Percentiles rank a stretch among this genome's conserved stretches.
These are phyloP conservation scores for Guaruba guarouba DNA, from an alignment of 2,113 vertebrate species.

Conservation along the genomic window DNA sequence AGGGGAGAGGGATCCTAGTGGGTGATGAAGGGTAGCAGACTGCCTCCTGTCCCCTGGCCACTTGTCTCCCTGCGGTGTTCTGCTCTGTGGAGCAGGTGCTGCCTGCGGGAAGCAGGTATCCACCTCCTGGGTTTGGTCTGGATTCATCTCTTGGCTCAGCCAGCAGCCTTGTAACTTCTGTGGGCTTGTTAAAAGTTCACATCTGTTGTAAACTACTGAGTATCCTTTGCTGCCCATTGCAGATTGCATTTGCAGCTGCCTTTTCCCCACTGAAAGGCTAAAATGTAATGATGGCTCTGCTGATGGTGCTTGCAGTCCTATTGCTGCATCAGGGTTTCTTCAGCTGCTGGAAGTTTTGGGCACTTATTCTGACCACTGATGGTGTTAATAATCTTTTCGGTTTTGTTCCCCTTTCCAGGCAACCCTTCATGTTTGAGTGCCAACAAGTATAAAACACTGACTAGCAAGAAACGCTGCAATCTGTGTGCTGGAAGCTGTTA, in stretches of 20 bases:
- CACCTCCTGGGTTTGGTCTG: not conserved
- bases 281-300: not conserved
- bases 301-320: not conserved
- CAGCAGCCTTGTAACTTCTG: accelerated
- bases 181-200: not conserved
- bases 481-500: not conserved
- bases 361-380: not conserved
- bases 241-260: not conserved
- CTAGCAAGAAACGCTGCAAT: not conserved
- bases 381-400: not conserved
- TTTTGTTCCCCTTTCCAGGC: not conserved
- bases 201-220: not conserved
- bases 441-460: not conserved
- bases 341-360: not conserved
- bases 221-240: not conserved
- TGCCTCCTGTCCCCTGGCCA: accelerated
- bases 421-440: not conserved
- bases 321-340: not conserved
- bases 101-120: accelerated
- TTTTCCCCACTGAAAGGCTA: not conserved
- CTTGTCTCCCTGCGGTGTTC: no score
- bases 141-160: accelerated
- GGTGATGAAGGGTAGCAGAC: not conserved
- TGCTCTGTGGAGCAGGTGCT: not conserved
- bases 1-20: not conserved